Base-by-base conservation (phyloP, 64 coral and sea anemone genomes). In the Actinia tenebrosa region DNA sequence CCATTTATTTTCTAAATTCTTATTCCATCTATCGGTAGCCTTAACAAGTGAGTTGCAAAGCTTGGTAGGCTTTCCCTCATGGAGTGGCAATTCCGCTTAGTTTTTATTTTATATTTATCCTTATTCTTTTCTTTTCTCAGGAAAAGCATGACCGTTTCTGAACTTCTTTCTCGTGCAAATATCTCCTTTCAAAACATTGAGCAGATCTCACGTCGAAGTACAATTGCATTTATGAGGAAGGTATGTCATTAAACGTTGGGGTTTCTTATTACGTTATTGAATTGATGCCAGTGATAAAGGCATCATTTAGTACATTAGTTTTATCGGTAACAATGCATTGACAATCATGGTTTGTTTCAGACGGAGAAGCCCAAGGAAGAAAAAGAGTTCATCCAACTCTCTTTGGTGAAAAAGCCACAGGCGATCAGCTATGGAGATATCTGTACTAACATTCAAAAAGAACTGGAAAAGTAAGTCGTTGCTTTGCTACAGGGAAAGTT, bases 391-490 rank as follows among this genome's bases (percentile, higher is more conserved):
- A 83, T 95, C 1, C 10, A 91, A 22, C 80, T 88, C 53, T 83
- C 87, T 16, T 85, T 91, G 26, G 87, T 89, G 9, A 81, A 63
- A 20, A 88, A 88, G 45, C 93, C 93, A 2, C 91, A 91, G 56
- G 83, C 87, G 2, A 53, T 71, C 50, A 87, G 84, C 50, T 95
- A 91, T 77, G 84, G 87, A 60, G 93, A 95, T 56, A 27, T 83
- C 23, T 85, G 87, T 72, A 44, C 86, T 19, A 45, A 47, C 42
- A 60, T 89, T 7, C 86, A 95, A 86, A 71, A 56, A 44, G 82
- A 91, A 78, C 88, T 95, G 17, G 79, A 15, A 79, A 44, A 86
- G 93, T 95, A 54, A 91, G 93, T 91, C 53, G 45, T 16, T 16
- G 47, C 47, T 50, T 50, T 50, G 47, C 2, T 50, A 50, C 47